phyloP scores from a whole-genome alignment of 2,797 vertebrate genomes.

The Tachyglossus aculeatus region DNA sequence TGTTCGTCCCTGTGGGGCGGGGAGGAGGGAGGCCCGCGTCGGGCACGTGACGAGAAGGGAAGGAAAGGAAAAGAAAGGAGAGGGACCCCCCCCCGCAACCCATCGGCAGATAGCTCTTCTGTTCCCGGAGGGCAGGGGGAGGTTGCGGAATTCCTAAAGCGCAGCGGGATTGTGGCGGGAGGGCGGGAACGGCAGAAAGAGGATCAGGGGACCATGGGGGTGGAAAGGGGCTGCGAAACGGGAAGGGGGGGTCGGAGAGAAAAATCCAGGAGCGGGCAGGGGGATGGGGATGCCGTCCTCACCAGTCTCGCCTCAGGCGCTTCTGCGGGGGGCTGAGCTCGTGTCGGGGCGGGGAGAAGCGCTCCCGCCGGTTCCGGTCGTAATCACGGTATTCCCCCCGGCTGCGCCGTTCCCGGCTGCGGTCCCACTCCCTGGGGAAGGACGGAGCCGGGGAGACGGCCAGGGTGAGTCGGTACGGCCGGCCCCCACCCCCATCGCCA shows the following conservation, averaged over 20 bases:
- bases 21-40: constrained; percentile 20
- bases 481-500: not conserved
- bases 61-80: not conserved
- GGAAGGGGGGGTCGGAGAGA: not conserved
- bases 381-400: constrained; percentile 92
- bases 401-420: constrained; percentile 88
- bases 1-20: constrained; percentile 87
- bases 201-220: too few relatives aligned
- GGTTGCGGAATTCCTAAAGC: not conserved
- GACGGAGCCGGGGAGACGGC: not conserved
- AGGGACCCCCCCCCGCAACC: not conserved
- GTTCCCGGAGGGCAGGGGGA: not conserved
- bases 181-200: not conserved
- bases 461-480: not conserved
- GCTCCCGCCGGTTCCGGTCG: constrained; percentile 87
- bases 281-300: constrained; percentile 34
- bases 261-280: not conserved
- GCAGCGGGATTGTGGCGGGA: not conserved
- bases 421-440: constrained; percentile 86
- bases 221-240: not conserved
- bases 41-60: constrained; percentile 7
- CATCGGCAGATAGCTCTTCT: too few relatives aligned
- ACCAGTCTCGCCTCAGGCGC: constrained; percentile 94
- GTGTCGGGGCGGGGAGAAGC: constrained; percentile 88
- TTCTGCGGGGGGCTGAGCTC: constrained; percentile 93